A percentile compares a stretch with the other conserved stretches of the same genome.
Evolutionary conservation across 1,140 invertebrate genomes (phyloP).

Genomic region (Pararge aegeria): DNA sequence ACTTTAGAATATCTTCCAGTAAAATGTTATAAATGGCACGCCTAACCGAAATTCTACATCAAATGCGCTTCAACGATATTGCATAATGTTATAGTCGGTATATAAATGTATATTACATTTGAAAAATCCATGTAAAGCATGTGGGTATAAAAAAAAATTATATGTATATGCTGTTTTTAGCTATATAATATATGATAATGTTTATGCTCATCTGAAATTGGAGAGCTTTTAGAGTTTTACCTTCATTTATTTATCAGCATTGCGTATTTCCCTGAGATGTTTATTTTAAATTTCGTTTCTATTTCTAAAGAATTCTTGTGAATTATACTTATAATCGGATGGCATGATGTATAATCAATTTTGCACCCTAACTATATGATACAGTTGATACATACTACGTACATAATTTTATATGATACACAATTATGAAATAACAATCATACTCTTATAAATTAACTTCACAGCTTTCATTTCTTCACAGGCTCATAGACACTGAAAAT

Average conservation of each 20-base stretch:
- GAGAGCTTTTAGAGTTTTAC: too few relatives aligned
- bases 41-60: not conserved
- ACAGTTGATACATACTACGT: not conserved
- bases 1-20: too few relatives aligned
- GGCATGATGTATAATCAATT: not conserved
- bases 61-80: not conserved
- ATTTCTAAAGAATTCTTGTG: not conserved
- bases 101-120: too few relatives aligned
- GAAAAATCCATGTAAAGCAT: too few relatives aligned
- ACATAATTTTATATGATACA: not conserved
- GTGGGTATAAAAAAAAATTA: too few relatives aligned
- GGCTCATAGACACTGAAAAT: not conserved
- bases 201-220: too few relatives aligned
- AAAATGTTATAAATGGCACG: not conserved
- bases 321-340: not conserved
- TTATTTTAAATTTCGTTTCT: not conserved
- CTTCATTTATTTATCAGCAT: too few relatives aligned
- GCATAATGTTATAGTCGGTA: too few relatives aligned
- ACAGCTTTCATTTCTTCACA: constrained; percentile 6
- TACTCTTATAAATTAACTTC: not conserved
- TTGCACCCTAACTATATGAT: constrained; percentile 1
- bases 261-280: not conserved
- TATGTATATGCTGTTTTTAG: too few relatives aligned
- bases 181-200: too few relatives aligned
- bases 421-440: not conserved